Percentiles rank a stretch among this genome's conserved stretches.
These are phyloP conservation scores for Gouania willdenowi DNA, from an alignment of 2,797 vertebrate genomes.

Conservation along the genomic window DNA sequence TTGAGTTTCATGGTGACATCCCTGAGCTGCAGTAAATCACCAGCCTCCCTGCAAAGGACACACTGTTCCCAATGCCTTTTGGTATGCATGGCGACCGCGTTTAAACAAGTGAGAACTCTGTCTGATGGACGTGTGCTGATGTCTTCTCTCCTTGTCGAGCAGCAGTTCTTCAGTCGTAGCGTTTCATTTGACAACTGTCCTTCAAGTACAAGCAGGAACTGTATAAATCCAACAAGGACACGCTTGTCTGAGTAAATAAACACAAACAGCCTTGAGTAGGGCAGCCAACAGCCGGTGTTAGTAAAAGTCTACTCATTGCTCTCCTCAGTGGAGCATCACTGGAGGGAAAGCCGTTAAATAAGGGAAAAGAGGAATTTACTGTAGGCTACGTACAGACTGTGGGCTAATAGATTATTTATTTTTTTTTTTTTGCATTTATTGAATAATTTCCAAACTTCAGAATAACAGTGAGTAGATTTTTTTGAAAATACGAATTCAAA, in stretches of 20 bases:
- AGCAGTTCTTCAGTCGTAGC: constrained; percentile 18
- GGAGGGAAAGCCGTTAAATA: constrained; percentile 9
- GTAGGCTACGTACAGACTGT: too few relatives aligned
- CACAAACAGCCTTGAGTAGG: constrained; percentile 51
- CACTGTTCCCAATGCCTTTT: constrained; percentile 10
- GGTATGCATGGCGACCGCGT: background rate
- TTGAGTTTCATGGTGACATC: constrained; percentile 17
- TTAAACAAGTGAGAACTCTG: background rate
- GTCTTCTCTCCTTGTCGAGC: constrained; percentile 19
- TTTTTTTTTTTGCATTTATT: too few relatives aligned
- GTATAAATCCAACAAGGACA: constrained; percentile 30
- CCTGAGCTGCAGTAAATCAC: constrained; percentile 21
- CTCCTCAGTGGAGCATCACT: constrained; percentile 16
- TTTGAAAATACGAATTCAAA: too few relatives aligned
- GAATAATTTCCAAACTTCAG: too few relatives aligned
- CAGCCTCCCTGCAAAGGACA: constrained; percentile 20
- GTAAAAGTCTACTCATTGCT: constrained; percentile 49
- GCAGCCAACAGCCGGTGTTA: constrained; percentile 39
- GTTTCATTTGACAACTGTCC: background rate
- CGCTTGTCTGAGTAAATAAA: constrained; percentile 48
- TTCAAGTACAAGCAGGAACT: constrained; percentile 4
- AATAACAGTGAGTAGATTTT: too few relatives aligned
- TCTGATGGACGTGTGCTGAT: constrained; percentile 9
- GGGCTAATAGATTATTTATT: too few relatives aligned
- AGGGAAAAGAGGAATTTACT: too few relatives aligned